Evolutionary conservation across 2,797 vertebrate species (phyloP).

Genomic region (Menidia menidia): DNA sequence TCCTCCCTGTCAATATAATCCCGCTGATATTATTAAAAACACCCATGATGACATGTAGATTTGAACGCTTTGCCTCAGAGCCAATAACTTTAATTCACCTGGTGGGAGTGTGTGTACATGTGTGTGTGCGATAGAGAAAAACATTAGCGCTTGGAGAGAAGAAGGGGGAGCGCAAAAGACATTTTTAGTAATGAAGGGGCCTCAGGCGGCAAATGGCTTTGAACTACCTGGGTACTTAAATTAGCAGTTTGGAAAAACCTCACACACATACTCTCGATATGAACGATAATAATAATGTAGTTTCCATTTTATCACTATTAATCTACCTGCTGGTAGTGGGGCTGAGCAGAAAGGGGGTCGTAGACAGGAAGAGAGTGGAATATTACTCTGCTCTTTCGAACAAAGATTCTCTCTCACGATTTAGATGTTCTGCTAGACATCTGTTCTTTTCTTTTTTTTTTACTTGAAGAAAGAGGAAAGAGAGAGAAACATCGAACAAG

Average conservation of each 20-base stretch:
- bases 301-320: conserved; percentile 37
- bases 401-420: conserved; percentile 22
- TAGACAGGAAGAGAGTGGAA: background rate
- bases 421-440: too few species aligned
- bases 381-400: conserved; percentile 8
- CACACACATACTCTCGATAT: conserved; percentile 1
- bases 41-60: conserved; percentile 67
- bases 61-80: conserved; percentile 66
- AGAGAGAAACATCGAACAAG: conserved; percentile 8
- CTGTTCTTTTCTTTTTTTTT: background rate
- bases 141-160: conserved; percentile 47
- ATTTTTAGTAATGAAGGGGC: conserved; percentile 66
- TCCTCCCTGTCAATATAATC: conserved; percentile 72
- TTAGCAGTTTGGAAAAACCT: conserved; percentile 50
- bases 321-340: conserved; percentile 21
- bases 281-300: conserved; percentile 25
- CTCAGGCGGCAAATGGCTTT: conserved; percentile 60
- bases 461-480: background rate
- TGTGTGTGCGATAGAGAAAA: conserved; percentile 25
- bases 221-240: conserved; percentile 63
- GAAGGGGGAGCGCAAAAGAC: conserved; percentile 58
- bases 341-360: background rate
- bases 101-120: conserved; percentile 43
- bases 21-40: conserved; percentile 69
- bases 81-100: conserved; percentile 72